Conservation (phyloP, 1,140 invertebrate species). For the Drosophila erecta region DNA sequence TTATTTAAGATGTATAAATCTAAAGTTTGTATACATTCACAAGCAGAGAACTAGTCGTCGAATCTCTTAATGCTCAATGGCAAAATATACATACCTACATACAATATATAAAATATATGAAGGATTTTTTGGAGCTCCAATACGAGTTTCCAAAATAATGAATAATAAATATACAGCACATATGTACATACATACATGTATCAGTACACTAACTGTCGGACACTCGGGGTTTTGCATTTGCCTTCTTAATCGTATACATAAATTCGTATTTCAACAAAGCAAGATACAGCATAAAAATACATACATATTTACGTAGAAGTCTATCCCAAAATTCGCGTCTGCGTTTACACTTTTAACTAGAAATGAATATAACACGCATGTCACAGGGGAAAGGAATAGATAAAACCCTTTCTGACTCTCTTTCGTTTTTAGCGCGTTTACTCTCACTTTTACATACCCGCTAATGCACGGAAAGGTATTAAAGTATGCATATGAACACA, state of each 20-base stretch:
- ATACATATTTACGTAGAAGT: constrained; percentile 37
- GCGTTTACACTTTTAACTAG: constrained; percentile 72
- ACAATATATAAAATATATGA: too few species aligned
- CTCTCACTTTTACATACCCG: background rate
- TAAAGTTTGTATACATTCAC: too few species aligned
- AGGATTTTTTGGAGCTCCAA: too few species aligned
- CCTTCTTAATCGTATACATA: constrained; percentile 12
- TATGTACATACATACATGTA: background rate
- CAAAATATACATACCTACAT: too few species aligned
- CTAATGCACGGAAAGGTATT: constrained; percentile 1
- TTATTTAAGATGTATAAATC: too few species aligned
- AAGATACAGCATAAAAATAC: constrained; percentile 23
- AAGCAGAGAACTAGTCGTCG: too few species aligned
- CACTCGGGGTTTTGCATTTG: background rate
- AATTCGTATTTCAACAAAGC: constrained; percentile 33
- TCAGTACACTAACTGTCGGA: background rate
- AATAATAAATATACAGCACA: too few species aligned
- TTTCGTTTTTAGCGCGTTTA: background rate
- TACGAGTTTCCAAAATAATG: too few species aligned
- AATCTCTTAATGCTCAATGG: too few species aligned
- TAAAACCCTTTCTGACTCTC: constrained; percentile 1
- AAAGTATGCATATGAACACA: background rate
- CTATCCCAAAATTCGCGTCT: constrained; percentile 58
- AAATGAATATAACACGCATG: constrained; percentile 63
- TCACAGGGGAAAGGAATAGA: background rate